phyloP scores from a whole-genome alignment of 2,113 vertebrate genomes.

The Aegithalos caudatus region DNA sequence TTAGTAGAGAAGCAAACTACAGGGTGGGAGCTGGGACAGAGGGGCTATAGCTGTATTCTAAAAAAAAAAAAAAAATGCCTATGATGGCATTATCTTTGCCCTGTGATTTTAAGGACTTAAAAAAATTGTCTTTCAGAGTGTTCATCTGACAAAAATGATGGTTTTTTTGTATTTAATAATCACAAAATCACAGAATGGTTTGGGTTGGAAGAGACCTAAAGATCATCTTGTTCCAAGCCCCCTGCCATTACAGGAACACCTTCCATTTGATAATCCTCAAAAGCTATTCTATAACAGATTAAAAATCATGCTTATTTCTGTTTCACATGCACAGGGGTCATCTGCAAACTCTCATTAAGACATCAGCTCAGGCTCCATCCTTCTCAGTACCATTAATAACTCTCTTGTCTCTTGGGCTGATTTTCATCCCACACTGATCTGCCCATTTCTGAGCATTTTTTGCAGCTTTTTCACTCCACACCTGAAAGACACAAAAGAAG shows the following conservation, averaged over 20 bases:
- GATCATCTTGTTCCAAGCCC: not conserved
- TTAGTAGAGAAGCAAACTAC: not conserved
- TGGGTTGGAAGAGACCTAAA: not conserved
- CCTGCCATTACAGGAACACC: not conserved
- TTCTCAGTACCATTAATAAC: not conserved
- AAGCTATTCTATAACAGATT: not conserved
- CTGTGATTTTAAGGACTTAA: not conserved
- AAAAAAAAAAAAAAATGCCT: not conserved
- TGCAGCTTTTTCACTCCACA: slow-evolving; percentile 20
- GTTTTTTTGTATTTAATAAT: not conserved
- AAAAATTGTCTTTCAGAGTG: not conserved
- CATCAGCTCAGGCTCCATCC: not conserved
- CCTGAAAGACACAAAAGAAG: slow-evolving; percentile 28
- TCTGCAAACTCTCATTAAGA: not conserved
- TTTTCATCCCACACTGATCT: not conserved
- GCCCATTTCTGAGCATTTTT: slow-evolving; percentile 42
- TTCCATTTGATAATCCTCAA: not conserved
- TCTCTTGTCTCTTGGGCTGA: slow-evolving; percentile 11
- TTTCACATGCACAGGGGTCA: not conserved
- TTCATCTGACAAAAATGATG: not conserved
- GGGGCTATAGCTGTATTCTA: not conserved
- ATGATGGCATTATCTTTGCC: not conserved
- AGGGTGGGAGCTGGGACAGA: not conserved
- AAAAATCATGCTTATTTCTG: not conserved
- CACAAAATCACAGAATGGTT: not conserved